Evolutionary conservation across 1,140 invertebrate species (phyloP), one percentile per base, ranked within the genome.

Genomic region (Oncopeltus fasciatus): DNA sequence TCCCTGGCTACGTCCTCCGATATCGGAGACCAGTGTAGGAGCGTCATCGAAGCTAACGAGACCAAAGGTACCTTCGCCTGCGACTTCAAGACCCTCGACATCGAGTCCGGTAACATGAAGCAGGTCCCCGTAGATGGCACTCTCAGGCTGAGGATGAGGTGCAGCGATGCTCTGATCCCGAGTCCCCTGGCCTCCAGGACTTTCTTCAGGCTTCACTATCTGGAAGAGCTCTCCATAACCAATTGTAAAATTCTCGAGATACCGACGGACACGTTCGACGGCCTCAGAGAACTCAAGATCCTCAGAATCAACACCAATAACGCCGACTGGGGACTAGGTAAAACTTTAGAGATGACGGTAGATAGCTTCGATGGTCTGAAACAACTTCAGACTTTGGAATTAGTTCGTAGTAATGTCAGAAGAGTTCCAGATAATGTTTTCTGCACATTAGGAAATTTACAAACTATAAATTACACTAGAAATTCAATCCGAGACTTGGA

Each of bases 401-500:
- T 94, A 65, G 78, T 83, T 57, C 81, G 87, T 70, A 93, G 90
- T 74, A 90, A 92, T 74, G 81, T 94, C 56, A 78, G 83, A 58
- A 77, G 81, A 1, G 70, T 93, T 65, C 87, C 90, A 1, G 80
- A 81, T 14, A 82, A 81, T 46, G 77, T 85, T 29, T 83, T 92
- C 59, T 92, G 89, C 70, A 79, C 83, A 2, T 74, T 95, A 62
- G 78, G 80, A 57, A 88, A 86, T 69, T 75, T 95, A 5, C 86
- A 87, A 69, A 80, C 83, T 56, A 75, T 95, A 24, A 93, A 95
- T 75, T 76, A 92, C 63, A 91, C 88, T 11, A 77, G 81, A 24
- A 92, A 93, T 73, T 81, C 83, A 67, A 82, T 94, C 64, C 78
- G 79, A 51, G 83, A 83, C 44, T 76, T 88, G 8, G 81, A 84